Evolutionary conservation across 2,113 vertebrate genomes (phyloP), one percentile per base, ranked within the genome.

Genomic region (Rhipidura dahli): DNA sequence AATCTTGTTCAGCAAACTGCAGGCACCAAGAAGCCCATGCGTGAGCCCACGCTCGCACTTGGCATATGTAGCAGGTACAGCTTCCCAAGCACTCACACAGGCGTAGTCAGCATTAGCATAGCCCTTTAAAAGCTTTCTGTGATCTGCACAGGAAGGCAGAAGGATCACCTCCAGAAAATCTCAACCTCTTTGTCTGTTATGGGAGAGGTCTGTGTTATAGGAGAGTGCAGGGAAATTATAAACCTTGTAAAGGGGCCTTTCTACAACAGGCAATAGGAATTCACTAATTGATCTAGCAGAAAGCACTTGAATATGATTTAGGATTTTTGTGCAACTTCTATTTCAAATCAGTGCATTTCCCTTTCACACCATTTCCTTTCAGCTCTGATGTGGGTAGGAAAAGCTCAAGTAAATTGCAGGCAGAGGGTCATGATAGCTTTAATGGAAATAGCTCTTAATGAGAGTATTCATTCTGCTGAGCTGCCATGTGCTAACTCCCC

Each of bases 361-460:
- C 73, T 91, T 87, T 93, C 89, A 63, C 78, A 92, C 31, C 40
- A 59, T 93, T 96, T 97, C 70, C 73, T 90, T 97, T 92, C 83
- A 94, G 60, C 42, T 85, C 80, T 83, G 35, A 78, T 94, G 87
- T 44, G 64, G 73, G 50, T 76, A 80, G 77, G 93, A 92, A 95
- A 80, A 93, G 51, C 49, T 94, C 68, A 66, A 87, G 77, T 93
- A 97, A 96, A 95, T 94, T 94, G 57, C 89, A 96, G 92, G 60
- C 87, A 95, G 64, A 95, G 60, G 28, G 77, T 82, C 85, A 91
- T 91, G 91, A 96, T 83, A 91, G 63, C 73, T 94, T 89, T 95
- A 97, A 91, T 95, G 76, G 87, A 91, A 95, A 94, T 91, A 89
- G 87, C 76, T 94, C 76, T 90, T 96, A 96, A 96, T 53, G 81